Percentiles rank a stretch among this genome's conserved stretches.
Evolutionary conservation across 2,888 invertebrate species (phyloP).

Genomic region (Drosophila fulvimacula): DNA sequence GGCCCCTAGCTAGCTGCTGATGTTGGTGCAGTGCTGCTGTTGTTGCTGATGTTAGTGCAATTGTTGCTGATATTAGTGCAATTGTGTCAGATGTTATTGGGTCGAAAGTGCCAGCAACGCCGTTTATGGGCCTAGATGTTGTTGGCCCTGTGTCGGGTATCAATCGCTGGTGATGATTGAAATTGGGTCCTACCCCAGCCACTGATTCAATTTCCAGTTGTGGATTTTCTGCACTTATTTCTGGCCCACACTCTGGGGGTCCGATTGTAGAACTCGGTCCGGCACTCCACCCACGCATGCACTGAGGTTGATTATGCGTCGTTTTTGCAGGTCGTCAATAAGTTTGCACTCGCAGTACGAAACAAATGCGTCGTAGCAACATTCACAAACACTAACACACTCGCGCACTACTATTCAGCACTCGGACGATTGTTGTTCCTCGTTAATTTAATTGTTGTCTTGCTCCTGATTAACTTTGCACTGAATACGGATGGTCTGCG

Average conservation of each 20-base stretch:
- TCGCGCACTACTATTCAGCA: conserved; percentile 9
- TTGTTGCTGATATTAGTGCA: conserved; percentile 27
- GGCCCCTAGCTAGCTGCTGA: conserved; percentile 8
- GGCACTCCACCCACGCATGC: conserved; percentile 19
- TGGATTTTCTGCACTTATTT: conserved; percentile 19
- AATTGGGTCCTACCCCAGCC: conserved; percentile 31
- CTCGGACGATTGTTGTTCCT: conserved; percentile 32
- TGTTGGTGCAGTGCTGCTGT: conserved; percentile 19
- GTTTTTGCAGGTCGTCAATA: conserved; percentile 35
- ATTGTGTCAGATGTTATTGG: conserved; percentile 36
- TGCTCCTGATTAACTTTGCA: conserved; percentile 3
- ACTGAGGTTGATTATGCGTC: conserved; percentile 14
- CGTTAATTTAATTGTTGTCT: conserved; percentile 32
- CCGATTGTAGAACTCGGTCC: conserved; percentile 10
- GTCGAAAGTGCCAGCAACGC: conserved; percentile 34
- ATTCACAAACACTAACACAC: not conserved
- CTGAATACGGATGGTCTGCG: conserved; percentile 16
- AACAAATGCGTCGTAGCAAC: conserved; percentile 14
- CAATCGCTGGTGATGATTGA: conserved; percentile 51
- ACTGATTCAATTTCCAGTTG: conserved; percentile 71
- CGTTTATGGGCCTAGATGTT: conserved; percentile 2
- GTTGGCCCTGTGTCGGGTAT: conserved; percentile 17
- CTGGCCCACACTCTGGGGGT: conserved; percentile 33
- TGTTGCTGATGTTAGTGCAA: conserved; percentile 13
- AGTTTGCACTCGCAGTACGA: conserved; percentile 33